phyloP scores from a whole-genome alignment of 1,140 invertebrate genomes.

The Ectropis grisescens region DNA sequence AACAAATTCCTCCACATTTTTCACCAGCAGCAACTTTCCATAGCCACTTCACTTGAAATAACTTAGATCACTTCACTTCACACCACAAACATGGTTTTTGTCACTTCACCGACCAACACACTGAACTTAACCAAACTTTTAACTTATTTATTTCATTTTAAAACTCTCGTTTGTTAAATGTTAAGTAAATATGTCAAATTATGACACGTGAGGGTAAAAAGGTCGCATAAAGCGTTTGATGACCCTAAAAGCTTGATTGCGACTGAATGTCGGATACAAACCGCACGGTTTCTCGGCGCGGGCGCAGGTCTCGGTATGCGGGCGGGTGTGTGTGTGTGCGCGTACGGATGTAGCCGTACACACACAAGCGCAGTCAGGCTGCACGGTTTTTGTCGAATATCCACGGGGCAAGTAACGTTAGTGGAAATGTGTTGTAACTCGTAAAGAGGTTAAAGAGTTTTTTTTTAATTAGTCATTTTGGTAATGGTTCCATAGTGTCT shows the following conservation, averaged over 20 bases:
- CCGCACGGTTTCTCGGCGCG: slow-evolving; percentile 51
- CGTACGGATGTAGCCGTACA: no score
- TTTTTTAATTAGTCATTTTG: background rate
- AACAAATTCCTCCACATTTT: slow-evolving; percentile 55
- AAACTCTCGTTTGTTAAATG: background rate
- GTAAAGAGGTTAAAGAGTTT: background rate
- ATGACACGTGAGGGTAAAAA: slow-evolving; percentile 24
- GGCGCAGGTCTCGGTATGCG: slow-evolving; percentile 55
- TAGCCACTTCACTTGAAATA: slow-evolving; percentile 20
- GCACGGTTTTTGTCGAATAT: slow-evolving; percentile 67
- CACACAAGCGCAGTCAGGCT: slow-evolving; percentile 37
- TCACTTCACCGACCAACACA: slow-evolving; percentile 1
- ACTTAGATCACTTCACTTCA: slow-evolving; percentile 14
- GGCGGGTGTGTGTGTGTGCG: slow-evolving; percentile 27
- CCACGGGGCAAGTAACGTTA: slow-evolving; percentile 64
- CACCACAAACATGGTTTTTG: slow-evolving; percentile 14
- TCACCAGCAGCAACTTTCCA: slow-evolving; percentile 39
- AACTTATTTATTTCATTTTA: background rate
- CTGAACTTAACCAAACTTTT: background rate
- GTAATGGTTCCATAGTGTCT: background rate
- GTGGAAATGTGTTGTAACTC: slow-evolving; percentile 30
- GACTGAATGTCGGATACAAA: slow-evolving; percentile 61
- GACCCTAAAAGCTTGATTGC: slow-evolving; percentile 55
- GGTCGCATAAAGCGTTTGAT: slow-evolving; percentile 54
- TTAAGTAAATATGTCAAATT: slow-evolving; percentile 16